Evolutionary conservation across 2,888 invertebrate species (phyloP), one percentile per base, ranked within the genome.

Genomic region (Melitaea athalia): DNA sequence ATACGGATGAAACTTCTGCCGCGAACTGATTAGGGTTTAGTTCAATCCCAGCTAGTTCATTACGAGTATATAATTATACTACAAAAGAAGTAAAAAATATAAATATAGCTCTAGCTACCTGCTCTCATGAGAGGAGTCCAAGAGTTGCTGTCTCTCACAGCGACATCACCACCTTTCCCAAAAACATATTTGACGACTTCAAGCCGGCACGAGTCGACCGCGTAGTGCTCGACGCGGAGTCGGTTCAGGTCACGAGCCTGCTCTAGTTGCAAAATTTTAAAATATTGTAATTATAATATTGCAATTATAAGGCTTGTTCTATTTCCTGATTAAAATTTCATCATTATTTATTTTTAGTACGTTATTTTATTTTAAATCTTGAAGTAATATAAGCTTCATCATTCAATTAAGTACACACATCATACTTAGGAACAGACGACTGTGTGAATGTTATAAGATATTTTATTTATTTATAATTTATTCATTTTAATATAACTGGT

Each of bases 71-170:
- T 24, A 24, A 24, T 24, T 24, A 24, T 24, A 2, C 3, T 24
- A 24, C 24, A 24, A 24, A 24, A 24, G 24, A 24, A 3, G 24
- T 24, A 4, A 17, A 15, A 3, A 38, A 38, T 10, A 3, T 50
- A 15, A 50, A 31, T 31, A 24, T 2, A 5, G 11, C 14, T 42
- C 10, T 3, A 57, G 7, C 71, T 57, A 93, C 94, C 82, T 31
- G 94, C 93, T 79, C 94, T 85, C 65, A 93, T 86, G 43, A 94
- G 82, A 17, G 94, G 93, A 3, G 94, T 94, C 94, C 94, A 94
- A 0, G 93, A 93, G 70, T 88, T 89, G 74, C 79, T 82, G 76
- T 94, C 94, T 10, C 70, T 74, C 0, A 77, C 85, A 3, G 77
- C 73, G 3, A 93, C 74, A 74, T 93, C 84, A 0, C 92, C 87